Evolutionary conservation across 1,140 invertebrate genomes (phyloP).

Genomic region (Melitaea cinxia): DNA sequence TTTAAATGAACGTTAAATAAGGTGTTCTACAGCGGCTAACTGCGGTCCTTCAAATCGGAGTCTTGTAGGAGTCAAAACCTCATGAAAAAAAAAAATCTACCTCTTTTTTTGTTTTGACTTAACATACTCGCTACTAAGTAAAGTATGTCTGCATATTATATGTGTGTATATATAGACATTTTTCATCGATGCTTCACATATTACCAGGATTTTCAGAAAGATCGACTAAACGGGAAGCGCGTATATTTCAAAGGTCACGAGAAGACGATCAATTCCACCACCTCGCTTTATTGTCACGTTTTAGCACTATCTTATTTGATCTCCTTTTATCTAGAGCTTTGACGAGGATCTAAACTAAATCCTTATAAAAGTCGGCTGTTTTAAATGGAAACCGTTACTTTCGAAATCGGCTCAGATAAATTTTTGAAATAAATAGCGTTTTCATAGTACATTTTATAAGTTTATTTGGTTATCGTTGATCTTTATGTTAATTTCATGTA

Average conservation of each 20-base stretch:
- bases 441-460: too few species aligned
- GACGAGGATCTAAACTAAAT: conserved; percentile 4
- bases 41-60: too few species aligned
- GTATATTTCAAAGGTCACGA: conserved; percentile 9
- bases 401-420: background rate
- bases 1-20: too few species aligned
- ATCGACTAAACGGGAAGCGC: background rate
- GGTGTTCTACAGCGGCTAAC: too few species aligned
- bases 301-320: conserved; percentile 24
- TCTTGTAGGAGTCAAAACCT: too few species aligned
- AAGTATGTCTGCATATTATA: too few species aligned
- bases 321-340: conserved; percentile 20
- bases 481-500: too few species aligned
- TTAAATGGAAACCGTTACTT: background rate
- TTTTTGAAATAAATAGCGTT: background rate
- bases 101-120: too few species aligned
- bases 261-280: conserved; percentile 19
- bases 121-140: too few species aligned
- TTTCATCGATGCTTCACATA: background rate
- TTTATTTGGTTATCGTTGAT: too few species aligned
- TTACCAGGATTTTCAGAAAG: background rate
- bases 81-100: too few species aligned
- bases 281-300: conserved; percentile 25
- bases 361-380: conserved; percentile 18
- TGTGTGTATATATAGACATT: background rate